phyloP scores from a whole-genome alignment of 2,113 vertebrate genomes.

The Argyrosomus japonicus region DNA sequence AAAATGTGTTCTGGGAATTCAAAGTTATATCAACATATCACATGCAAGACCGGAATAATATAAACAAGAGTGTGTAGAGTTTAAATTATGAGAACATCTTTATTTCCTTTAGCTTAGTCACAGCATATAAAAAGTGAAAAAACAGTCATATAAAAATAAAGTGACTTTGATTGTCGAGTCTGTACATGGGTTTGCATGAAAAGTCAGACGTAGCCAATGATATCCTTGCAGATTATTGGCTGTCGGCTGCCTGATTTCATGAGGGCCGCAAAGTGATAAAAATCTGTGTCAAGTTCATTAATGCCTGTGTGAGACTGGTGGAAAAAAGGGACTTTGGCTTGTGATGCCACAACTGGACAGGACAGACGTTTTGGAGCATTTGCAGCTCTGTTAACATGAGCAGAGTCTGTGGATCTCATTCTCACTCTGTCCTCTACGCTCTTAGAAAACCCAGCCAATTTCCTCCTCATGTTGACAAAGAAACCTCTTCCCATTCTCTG shows the following conservation, averaged over 20 bases:
- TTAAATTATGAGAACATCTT: constrained; percentile 52
- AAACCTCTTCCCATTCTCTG: constrained; percentile 88
- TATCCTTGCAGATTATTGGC: constrained; percentile 95
- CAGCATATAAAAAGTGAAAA: constrained; percentile 40
- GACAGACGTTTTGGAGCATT: constrained; percentile 89
- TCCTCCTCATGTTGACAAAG: constrained; percentile 91
- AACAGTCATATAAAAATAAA: constrained; percentile 70
- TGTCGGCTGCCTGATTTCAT: constrained; percentile 95
- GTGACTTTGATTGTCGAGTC: constrained; percentile 65
- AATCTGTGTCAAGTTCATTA: constrained; percentile 88
- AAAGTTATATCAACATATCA: background rate
- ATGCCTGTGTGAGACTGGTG: constrained; percentile 91
- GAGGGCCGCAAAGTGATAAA: constrained; percentile 89
- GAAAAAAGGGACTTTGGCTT: constrained; percentile 89
- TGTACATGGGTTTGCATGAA: background rate
- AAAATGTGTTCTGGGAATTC: constrained; percentile 8
- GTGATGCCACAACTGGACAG: constrained; percentile 87
- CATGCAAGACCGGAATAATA: constrained; percentile 2
- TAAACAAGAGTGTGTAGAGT: constrained; percentile 21
- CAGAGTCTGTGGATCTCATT: constrained; percentile 71
- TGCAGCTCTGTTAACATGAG: constrained; percentile 68
- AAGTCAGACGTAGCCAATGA: constrained; percentile 91
- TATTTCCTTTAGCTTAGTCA: constrained; percentile 57
- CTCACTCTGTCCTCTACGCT: constrained; percentile 79
- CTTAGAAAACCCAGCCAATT: constrained; percentile 88